Evolutionary conservation across 2,797 vertebrate genomes (phyloP).

Genomic region (Micropoecilia bifurca): DNA sequence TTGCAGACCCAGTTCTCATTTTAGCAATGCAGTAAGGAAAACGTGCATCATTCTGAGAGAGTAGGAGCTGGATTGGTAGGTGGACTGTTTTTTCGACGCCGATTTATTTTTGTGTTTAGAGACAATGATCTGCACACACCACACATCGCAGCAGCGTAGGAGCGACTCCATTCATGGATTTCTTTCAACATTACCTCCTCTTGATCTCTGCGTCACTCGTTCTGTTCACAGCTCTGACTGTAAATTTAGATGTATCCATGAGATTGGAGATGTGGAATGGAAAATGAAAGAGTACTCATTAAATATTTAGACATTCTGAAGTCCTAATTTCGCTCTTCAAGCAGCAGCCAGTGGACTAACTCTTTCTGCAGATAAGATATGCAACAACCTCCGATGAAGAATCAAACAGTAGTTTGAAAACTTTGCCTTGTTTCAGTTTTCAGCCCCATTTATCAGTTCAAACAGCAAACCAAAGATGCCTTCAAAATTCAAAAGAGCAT

Average conservation of each 20-base stretch:
- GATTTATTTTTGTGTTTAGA: conserved; percentile 68
- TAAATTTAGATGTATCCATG: conserved; percentile 42
- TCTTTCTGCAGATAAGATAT: not conserved
- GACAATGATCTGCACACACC: conserved; percentile 40
- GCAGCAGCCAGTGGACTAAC: not conserved
- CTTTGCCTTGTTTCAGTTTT: not conserved
- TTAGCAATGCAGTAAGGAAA: conserved; percentile 6
- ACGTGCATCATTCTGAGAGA: conserved; percentile 8
- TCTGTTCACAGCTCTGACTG: conserved; percentile 8
- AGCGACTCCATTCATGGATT: conserved; percentile 75
- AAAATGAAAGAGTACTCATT: conserved; percentile 17
- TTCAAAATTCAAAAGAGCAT: not conserved
- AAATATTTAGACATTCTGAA: conserved; percentile 39
- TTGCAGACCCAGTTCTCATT: conserved; percentile 6
- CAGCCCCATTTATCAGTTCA: not conserved
- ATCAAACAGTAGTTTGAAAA: not conserved
- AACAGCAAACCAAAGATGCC: not conserved
- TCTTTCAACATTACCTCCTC: conserved; percentile 39
- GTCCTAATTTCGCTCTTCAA: not conserved
- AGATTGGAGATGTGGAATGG: conserved; percentile 15
- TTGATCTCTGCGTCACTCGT: conserved; percentile 35
- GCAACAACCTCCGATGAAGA: not conserved
- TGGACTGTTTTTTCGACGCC: conserved; percentile 55
- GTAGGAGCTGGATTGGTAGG: conserved; percentile 60
- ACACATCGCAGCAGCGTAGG: conserved; percentile 58